These are phyloP conservation scores for Ophion obscuratus DNA, from an alignment of 2,888 invertebrate species.

Conservation along the genomic window DNA sequence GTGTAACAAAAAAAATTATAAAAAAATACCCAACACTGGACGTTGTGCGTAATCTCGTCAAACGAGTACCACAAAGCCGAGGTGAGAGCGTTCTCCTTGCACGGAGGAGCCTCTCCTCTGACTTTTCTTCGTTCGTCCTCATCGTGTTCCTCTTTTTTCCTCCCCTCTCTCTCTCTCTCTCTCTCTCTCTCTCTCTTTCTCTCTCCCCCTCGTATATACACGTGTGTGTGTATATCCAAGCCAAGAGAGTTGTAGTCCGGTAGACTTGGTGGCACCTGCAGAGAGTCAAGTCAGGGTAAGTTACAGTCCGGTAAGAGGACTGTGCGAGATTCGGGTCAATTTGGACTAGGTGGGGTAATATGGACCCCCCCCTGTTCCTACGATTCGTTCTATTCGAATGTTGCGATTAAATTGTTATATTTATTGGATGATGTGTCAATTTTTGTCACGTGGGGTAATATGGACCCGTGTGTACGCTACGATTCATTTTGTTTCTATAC, in stretches of 20 bases:
- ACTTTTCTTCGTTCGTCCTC: slow-evolving; percentile 33
- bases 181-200: slow-evolving; percentile 8
- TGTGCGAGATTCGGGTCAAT: slow-evolving; percentile 2
- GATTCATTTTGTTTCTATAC: neutral
- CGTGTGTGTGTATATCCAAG: slow-evolving; percentile 19
- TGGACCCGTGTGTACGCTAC: neutral
- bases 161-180: slow-evolving; percentile 11
- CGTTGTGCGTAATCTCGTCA: slow-evolving; percentile 61
- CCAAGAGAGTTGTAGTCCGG: slow-evolving; percentile 42
- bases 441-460: neutral
- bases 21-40: slow-evolving; percentile 24
- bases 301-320: slow-evolving; percentile 29
- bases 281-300: slow-evolving; percentile 52
- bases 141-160: slow-evolving; percentile 15
- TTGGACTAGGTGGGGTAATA: neutral
- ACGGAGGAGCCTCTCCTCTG: slow-evolving; percentile 18
- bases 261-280: slow-evolving; percentile 64
- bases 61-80: slow-evolving; percentile 64
- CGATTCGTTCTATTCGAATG: neutral
- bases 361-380: neutral
- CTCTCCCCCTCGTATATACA: neutral
- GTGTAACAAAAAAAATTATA: neutral
- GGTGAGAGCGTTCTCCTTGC: slow-evolving; percentile 38
- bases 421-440: neutral
- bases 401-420: neutral